Evolutionary conservation across 2,888 invertebrate species (phyloP), one percentile per base, ranked within the genome.

Genomic region (Lysandra bellargus): DNA sequence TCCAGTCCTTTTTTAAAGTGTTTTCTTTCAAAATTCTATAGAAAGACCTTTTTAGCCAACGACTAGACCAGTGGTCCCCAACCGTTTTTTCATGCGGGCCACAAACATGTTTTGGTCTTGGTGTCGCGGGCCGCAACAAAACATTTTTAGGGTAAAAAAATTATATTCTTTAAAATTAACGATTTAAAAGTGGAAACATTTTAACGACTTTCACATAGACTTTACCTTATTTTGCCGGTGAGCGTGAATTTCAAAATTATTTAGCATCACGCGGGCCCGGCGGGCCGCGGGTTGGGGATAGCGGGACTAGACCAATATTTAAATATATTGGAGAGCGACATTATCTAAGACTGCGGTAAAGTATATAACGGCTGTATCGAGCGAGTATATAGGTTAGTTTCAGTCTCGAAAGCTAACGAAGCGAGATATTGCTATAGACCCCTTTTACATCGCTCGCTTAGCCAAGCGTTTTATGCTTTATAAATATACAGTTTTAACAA

Each of bases 371-470:
- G 30, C 12, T 64, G 12, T 30, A 64, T 64, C 64, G 30, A 3
- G 64, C 30, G 30, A 23, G 30, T 69, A 69, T 33, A 53, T 76
- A 57, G 76, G 53, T 23, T 75, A 49, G 75, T 53, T 76, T 57
- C 61, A 60, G 78, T 78, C 78, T 64, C 61, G 78, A 78, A 61
- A 23, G 61, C 64, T 78, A 78, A 78, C 78, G 78, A 78, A 78
- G 40, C 78, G 78, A 64, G 78, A 78, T 78, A 78, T 78, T 78
- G 78, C 44, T 40, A 60, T 40, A 61, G 33, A 78, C 61, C 78
- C 78, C 64, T 61, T 61, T 78, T 61, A 78, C 78, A 64, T 78
- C 61, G 78, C 61, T 78, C 77, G 77, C 44, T 78, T 78, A 61
- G 40, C 40, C 78, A 64, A 78, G 64, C 78, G 78, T 76, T 49